Conservation (phyloP, 92 coral and sea anemone genomes). For the Siderastrea siderea region DNA sequence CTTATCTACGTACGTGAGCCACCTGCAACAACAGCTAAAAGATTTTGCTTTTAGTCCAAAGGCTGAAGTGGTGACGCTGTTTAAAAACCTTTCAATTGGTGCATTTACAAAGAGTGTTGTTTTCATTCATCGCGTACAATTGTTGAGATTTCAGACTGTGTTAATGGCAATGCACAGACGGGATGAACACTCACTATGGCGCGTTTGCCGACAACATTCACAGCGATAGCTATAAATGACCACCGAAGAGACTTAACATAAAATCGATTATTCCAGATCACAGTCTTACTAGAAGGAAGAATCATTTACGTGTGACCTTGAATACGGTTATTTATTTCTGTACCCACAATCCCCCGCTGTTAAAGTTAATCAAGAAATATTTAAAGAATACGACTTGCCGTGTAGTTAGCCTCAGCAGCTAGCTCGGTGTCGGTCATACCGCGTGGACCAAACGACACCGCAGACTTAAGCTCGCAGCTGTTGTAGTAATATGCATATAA, state of each 20-base stretch:
- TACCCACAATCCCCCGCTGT: conserved; percentile 56
- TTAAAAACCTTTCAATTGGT: conserved; percentile 10
- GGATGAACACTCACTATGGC: background rate
- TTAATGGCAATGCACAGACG: conserved; percentile 8
- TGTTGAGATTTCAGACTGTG: background rate
- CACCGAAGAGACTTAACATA: background rate
- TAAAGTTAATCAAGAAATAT: conserved; percentile 29
- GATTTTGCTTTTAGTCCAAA: conserved; percentile 22
- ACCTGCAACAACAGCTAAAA: conserved; percentile 18
- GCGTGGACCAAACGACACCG: conserved; percentile 20
- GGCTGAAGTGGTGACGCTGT: background rate
- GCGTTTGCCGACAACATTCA: background rate
- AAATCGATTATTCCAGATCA: background rate
- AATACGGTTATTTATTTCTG: background rate
- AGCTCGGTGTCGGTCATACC: conserved; percentile 3
- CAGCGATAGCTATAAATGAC: background rate
- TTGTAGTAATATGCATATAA: background rate
- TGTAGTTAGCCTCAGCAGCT: background rate
- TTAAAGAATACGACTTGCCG: conserved; percentile 25
- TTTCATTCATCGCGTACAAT: conserved; percentile 3
- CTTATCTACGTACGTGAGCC: background rate
- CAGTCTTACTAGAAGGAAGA: background rate
- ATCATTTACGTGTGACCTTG: background rate
- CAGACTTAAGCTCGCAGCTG: conserved; percentile 14
- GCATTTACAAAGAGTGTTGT: conserved; percentile 3